Conservation (phyloP, 30 jellyfish, hydroid and myxozoan species). For the Pseudorhiza aurosa region DNA sequence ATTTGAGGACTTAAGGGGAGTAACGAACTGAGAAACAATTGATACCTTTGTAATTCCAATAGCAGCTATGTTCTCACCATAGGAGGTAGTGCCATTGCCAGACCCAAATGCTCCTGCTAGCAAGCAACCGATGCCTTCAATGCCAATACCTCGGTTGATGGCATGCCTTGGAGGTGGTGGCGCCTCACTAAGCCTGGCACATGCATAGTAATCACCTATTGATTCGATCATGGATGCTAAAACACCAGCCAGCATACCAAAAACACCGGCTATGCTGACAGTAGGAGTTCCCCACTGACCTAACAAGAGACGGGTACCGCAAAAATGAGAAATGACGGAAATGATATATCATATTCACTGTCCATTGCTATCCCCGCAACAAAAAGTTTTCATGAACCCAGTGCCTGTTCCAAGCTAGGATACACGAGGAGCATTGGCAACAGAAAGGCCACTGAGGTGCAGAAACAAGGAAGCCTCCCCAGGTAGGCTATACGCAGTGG, state of each 20-base stretch:
- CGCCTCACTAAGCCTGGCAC: constrained; percentile 90
- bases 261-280: constrained; percentile 70
- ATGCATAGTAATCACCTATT: constrained; percentile 89
- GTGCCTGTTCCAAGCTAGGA: no score
- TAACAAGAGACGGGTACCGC: no score
- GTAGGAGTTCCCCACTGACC: constrained; percentile 99
- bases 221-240: constrained; percentile 91
- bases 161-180: constrained; percentile 95
- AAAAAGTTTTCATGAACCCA: no score
- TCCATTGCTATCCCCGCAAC: no score
- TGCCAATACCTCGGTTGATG: constrained; percentile 85
- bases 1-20: no score
- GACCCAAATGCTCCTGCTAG: constrained; percentile 98
- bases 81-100: constrained; percentile 98
- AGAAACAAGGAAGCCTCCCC: no score
- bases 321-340: no score
- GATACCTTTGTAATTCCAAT: constrained; percentile 92
- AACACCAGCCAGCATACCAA: constrained; percentile 93
- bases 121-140: constrained; percentile 93
- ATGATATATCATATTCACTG: no score
- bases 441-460: no score
- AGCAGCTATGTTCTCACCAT: constrained; percentile 95
- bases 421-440: no score
- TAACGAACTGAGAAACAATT: not conserved
- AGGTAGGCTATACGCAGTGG: no score